A percentile compares a stretch with the other conserved stretches of the same genome.
These are phyloP conservation scores for Drosophila niveifrons DNA, from an alignment of 2,888 invertebrate species.

Conservation along the genomic window DNA sequence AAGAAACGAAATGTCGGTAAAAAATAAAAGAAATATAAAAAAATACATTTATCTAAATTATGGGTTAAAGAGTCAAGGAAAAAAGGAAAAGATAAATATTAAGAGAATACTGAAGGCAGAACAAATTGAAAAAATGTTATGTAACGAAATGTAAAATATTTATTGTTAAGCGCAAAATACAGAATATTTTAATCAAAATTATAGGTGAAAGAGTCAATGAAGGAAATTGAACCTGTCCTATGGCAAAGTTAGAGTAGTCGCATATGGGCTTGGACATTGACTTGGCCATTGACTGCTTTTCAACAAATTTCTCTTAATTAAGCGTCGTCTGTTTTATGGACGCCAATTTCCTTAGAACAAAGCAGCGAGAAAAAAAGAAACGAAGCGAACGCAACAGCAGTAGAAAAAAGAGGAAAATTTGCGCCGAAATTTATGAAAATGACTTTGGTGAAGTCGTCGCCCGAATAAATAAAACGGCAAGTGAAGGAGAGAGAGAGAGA, in stretches of 20 bases:
- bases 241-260: slow-evolving; percentile 31
- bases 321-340: slow-evolving; percentile 64
- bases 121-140: no score
- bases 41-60: no score
- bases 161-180: no score
- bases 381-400: slow-evolving; percentile 15
- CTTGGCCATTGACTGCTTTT: slow-evolving; percentile 16
- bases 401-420: slow-evolving; percentile 43
- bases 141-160: no score
- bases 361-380: slow-evolving; percentile 34
- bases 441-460: slow-evolving; percentile 69
- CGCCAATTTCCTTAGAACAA: slow-evolving; percentile 64
- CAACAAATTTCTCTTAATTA: slow-evolving; percentile 70
- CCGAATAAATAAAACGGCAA: slow-evolving; percentile 66
- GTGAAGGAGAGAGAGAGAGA: slow-evolving; percentile 9
- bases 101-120: no score
- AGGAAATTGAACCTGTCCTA: no score
- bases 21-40: no score
- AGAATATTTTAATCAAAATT: no score
- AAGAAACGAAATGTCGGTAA: no score
- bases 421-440: slow-evolving; percentile 76
- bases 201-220: neutral
- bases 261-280: slow-evolving; percentile 14
- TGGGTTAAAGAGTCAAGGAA: no score
- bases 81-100: no score